Percentiles rank a stretch among this genome's conserved stretches.
phyloP scores from a whole-genome alignment of 2,797 vertebrate genomes.

The Eulemur rubriventer region DNA sequence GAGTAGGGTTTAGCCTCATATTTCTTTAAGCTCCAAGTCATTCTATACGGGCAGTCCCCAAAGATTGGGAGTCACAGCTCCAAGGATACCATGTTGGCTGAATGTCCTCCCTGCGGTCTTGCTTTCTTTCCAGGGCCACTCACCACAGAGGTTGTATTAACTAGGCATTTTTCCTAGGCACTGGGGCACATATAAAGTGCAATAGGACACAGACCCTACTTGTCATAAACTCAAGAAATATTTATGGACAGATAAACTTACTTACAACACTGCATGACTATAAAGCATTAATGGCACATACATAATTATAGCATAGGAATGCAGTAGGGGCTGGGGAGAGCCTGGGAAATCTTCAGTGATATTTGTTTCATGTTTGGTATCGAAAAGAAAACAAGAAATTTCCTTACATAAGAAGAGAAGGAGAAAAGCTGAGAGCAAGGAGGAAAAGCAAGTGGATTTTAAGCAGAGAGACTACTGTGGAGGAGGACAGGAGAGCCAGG shows the following conservation, averaged over 20 bases:
- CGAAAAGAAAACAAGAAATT: not conserved
- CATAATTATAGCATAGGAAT: not conserved
- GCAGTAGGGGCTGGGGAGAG: not conserved
- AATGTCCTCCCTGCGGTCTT: not conserved
- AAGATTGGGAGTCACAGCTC: not conserved
- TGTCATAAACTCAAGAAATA: not conserved
- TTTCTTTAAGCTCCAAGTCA: not conserved
- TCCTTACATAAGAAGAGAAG: not conserved
- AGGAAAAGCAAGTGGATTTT: not conserved
- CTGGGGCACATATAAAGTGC: not conserved
- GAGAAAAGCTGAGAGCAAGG: not conserved
- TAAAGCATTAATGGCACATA: not conserved
- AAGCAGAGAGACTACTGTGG: not conserved
- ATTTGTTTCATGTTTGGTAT: not conserved
- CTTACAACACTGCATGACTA: not conserved
- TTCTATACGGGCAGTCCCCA: not conserved
- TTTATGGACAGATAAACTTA: not conserved
- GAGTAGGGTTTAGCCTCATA: not conserved
- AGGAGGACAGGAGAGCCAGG: not conserved
- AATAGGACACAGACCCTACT: not conserved
- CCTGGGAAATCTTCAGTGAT: not conserved
- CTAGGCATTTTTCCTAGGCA: not conserved
- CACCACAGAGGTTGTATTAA: not conserved
- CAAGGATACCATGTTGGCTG: not conserved
- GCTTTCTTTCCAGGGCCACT: not conserved